Evolutionary conservation across 2,797 vertebrate genomes (phyloP).

Genomic region (Xenops minutus): DNA sequence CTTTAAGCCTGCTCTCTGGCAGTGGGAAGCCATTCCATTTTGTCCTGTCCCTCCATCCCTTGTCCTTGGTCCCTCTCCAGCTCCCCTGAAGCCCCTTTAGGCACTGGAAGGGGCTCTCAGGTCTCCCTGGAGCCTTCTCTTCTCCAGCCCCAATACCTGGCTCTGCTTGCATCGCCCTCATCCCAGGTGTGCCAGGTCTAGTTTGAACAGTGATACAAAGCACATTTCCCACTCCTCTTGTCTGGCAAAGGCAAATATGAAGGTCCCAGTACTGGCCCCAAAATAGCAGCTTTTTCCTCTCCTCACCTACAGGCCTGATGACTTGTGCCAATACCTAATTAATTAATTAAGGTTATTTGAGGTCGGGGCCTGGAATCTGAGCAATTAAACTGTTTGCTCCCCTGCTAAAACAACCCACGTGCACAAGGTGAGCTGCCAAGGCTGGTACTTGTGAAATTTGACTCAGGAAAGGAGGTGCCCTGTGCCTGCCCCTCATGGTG

Average conservation of each 20-base stretch:
- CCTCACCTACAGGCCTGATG: background rate
- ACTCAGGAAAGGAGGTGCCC: background rate
- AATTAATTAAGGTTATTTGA: slow-evolving; percentile 56
- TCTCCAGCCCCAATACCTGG: background rate
- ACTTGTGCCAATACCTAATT: background rate
- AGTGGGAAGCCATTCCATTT: background rate
- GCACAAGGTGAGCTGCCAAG: background rate
- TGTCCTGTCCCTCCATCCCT: background rate
- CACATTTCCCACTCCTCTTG: background rate
- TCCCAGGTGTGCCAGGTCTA: background rate
- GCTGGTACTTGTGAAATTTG: background rate
- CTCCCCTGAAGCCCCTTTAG: background rate
- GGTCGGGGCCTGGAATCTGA: background rate
- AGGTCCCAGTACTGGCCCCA: background rate
- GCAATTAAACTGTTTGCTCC: slow-evolving; percentile 32
- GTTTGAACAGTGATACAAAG: background rate
- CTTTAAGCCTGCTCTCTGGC: background rate
- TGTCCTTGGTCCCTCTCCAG: background rate
- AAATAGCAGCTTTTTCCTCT: background rate
- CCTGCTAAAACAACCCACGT: background rate
- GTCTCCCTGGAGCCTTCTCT: background rate
- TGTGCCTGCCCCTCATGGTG: background rate
- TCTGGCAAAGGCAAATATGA: background rate
- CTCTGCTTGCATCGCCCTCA: background rate
- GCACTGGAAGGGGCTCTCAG: background rate